Evolutionary conservation across 2,113 vertebrate genomes (phyloP), one percentile per base, ranked within the genome.

Genomic region (Barbus barbus): DNA sequence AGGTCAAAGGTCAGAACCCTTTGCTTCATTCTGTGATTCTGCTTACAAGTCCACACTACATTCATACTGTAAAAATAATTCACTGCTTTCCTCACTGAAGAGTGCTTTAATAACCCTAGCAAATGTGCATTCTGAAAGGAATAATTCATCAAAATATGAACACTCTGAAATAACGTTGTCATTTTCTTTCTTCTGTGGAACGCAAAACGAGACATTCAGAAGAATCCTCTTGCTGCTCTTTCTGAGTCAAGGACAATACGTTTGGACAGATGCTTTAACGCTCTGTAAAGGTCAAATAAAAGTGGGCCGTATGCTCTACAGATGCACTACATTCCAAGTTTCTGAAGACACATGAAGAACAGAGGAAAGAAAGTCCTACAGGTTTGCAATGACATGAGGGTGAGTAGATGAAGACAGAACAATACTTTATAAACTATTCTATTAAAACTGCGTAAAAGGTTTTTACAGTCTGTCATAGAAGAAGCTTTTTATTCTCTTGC

Each of bases 1-100:
- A 14, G 79, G 71, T 84, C 31, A 38, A 80, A 67, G 44, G 31
- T 83, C 74, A 61, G 36, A 38, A 58, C 73, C 41, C 3, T 44
- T 44, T 3, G 0, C 11, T 83, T 75, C 38, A 60, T 82, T 82
- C 48, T 69, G 12, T 26, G 48, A 53, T 28, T 61, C 44, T 26
- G 9, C 67, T 41, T 12, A 41, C 33, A 38, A 12, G 2, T 6
- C 22, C 4, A 38, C 1, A 41, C 22, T n/a, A 2, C 20, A 41
- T 41, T 41, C 36, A 72, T 13, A 44, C 22, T 16, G 22, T 3
- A 16, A n/a, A 14, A 2, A 44, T 41, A 9, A 22, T 69, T 56
- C 51, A 56, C 51, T 8, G 18, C 6, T 20, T 56, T 69, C 31
- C 18, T 36, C 31, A 36, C 20, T 7, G 67, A 38, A n/a, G 36